Base-by-base conservation (phyloP, 2,888 invertebrate genomes). In the Panzeria rudis region DNA sequence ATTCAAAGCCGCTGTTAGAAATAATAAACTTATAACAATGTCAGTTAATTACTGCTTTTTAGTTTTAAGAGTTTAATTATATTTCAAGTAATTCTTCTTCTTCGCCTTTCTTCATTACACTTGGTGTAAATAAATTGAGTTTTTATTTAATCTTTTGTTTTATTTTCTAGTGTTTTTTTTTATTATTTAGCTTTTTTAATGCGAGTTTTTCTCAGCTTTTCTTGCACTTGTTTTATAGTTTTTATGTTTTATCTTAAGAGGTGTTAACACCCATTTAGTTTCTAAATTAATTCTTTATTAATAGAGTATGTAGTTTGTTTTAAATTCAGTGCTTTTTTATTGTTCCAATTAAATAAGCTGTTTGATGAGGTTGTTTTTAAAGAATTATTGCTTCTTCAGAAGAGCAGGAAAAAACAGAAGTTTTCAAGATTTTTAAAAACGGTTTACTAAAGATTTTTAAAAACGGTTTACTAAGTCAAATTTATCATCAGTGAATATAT, bases 41-140 rank as follows among this genome's bases (percentile, higher is more conserved):
- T 38, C 17, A 17, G 20, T 61, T 61, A 61, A 61, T 61, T 61
- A 61, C 13, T 4, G 13, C 25, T 20, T 11, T 61, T 61, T 61
- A 61, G 38, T 20, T 23, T 38, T 6, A 35, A 20, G 61, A 11
- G 23, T 23, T 61, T 38, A 61, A 61, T 61, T 61, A 20, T 38
- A 38, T 61, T 61, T 61, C 61, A 61, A 61, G 61, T 20, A 38
- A 54, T 25, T 54, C 23, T 54, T 54, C 29, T 29, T 29, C 29
- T 29, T 29, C n/a, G 29, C 5, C 5, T 4, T 54, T 44, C n/a
- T 44, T 44, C 44, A 44, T 44, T 44, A 44, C 9, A 44, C n/a
- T 15, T 15, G 44, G 44, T 44, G 44, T 44, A 44, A 44, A 44
- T n/a, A 15, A 44, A 15, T n/a, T 41, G 9, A 13, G 44, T n/a